Base-by-base conservation (phyloP, 1,140 invertebrate genomes). In the Pararge aegeria region DNA sequence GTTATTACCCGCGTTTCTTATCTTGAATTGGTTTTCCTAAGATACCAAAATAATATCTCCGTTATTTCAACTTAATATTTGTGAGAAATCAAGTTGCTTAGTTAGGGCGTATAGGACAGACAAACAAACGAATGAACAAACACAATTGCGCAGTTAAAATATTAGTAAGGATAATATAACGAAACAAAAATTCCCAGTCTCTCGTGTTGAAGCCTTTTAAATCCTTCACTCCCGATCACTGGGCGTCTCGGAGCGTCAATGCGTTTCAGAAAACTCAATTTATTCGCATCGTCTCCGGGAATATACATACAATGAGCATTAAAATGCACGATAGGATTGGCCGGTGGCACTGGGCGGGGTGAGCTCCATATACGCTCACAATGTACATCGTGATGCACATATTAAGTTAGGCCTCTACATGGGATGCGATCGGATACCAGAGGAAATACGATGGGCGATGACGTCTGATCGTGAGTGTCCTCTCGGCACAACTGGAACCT, bases 241-340 rank as follows among this genome's bases (percentile, higher is more conserved):
- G 10, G 64, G 66, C 68, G 69, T 68, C 74, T 72, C 67, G 64
- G 54, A 61, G 60, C 64, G 67, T 71, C 65, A 66, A 68, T 61
- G 69, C 66, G 62, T 69, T 66, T 61, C 60, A 66, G 70, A 83
- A 73, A 75, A 78, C 80, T 80, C 80, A 87, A 83, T 87, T 80
- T 89, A 89, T 89, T 81, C 78, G 64, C 67, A 55, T 61, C 73
- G 63, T 73, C 61, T 66, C 56, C 52, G 60, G 38, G 38, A 80
- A 89, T 89, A 89, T 89, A 85, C 86, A 89, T 89, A 89, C 86
- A 89, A 89, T 89, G 83, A 68, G 73, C 73, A 82, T 85, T 84
- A 80, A 78, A 87, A 87, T 84, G 72, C 73, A 72, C 72, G 78
- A 81, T 78, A 80, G 82, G 83, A 89, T 85, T 85, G 83, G 86